Evolutionary conservation across 2,113 vertebrate species (phyloP).

Genomic region (Notechis scutatus): DNA sequence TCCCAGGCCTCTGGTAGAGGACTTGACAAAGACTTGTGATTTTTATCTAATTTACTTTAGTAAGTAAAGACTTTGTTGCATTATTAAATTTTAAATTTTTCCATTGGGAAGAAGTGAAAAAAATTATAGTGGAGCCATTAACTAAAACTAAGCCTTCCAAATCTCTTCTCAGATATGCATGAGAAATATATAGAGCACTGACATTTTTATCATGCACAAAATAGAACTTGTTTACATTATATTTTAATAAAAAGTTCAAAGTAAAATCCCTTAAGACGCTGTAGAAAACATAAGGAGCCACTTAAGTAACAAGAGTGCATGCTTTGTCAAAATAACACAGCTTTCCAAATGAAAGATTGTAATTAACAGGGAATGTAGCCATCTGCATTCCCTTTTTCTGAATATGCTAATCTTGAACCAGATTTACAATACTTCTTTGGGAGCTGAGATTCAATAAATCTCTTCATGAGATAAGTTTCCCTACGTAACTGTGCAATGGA

Average conservation of each 20-base stretch:
- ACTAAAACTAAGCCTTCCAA: background rate
- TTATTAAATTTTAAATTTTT: background rate
- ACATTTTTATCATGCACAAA: background rate
- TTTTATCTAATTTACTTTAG: background rate
- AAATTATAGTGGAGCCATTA: background rate
- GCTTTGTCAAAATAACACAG: conserved; percentile 14
- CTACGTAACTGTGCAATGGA: no score
- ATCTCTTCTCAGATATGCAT: conserved; percentile 10
- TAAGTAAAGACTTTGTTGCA: background rate
- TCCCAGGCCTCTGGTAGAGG: background rate
- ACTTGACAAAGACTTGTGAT: background rate
- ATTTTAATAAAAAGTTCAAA: conserved; percentile 21
- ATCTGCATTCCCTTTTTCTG: background rate
- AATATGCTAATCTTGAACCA: background rate
- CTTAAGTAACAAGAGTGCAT: conserved; percentile 15
- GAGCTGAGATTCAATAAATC: background rate
- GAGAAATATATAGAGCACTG: background rate
- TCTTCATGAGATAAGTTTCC: background rate
- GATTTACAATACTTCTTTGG: conserved; percentile 1
- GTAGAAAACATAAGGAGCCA: conserved; percentile 22
- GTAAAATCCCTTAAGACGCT: background rate
- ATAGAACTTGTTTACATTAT: conserved; percentile 14
- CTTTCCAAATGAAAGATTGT: conserved; percentile 2
- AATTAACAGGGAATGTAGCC: conserved; percentile 8
- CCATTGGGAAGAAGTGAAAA: background rate